Base-by-base conservation (phyloP, 1,140 invertebrate genomes). In the Probaryconus sp. region DNA sequence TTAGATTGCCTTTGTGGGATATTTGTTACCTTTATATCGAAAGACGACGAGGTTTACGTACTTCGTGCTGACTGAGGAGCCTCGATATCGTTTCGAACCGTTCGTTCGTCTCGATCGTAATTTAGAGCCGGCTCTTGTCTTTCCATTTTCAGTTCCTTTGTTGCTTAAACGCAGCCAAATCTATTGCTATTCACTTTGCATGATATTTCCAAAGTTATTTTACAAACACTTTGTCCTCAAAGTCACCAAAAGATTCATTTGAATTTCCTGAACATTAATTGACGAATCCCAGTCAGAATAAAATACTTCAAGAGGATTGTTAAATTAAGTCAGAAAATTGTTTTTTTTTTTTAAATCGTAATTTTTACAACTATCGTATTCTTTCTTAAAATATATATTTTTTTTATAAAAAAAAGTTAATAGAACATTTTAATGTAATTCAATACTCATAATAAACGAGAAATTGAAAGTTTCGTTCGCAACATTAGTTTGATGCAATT, bases 21-120 rank as follows among this genome's bases (percentile, higher is more conserved):
- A 61, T 69, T 69, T 42, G 65, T 69, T 60, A 60, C 31, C 55
- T 55, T 70, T 61, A 47, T 45, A 55, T 58, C 24, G 45, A 47
- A 38, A 53, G 40, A 45, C 18, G 43, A 47, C 35, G 17, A 11
- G 14, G 18, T 61, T 60, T 55, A 24, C 55, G 24, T 55, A 28
- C 24, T 47, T 28, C 20, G 13, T 26, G 24, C 43, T 47, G 43
- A 47, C 55, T 61, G 30, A 61, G 30, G 28, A 53, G 37, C 16
- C 20, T 28, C 53, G 53, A 68, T 68, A 48, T 60, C 53, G 37
- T 51, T 51, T 58, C 64, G 30, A 69, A 45, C 20, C 17, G 64
- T 60, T 69, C 17, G 64, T 60, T 69, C 60, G 33, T 26, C 18
- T 17, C 47, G 47, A 61, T 47, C 31, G 55, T 47, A 61, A 70